Percentiles rank a stretch among this genome's conserved stretches.
phyloP scores from a whole-genome alignment of 2,113 vertebrate genomes.

The Odobenus rosmarus region DNA sequence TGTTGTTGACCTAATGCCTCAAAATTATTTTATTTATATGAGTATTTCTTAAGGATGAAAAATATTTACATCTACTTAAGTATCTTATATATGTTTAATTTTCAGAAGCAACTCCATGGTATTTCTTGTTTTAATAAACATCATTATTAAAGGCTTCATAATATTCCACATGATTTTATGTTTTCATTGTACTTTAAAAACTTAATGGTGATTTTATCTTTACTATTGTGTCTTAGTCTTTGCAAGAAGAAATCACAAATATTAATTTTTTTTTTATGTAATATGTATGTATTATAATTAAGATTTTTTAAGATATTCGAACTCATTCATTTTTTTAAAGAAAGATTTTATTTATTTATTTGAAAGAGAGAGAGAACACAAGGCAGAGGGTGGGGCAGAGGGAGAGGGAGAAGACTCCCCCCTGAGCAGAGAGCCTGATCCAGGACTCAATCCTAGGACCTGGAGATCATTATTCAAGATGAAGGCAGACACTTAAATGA shows the following conservation, averaged over 20 bases:
- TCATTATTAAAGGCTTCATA: background rate
- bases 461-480: background rate
- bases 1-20: background rate
- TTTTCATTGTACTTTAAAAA: background rate
- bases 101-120: background rate
- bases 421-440: background rate
- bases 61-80: background rate
- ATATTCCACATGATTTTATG: background rate
- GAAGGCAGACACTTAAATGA: background rate
- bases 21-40: background rate
- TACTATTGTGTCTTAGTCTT: background rate
- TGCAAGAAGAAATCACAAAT: background rate
- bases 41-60: background rate
- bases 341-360: background rate
- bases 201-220: background rate
- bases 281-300: background rate
- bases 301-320: background rate
- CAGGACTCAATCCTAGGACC: background rate
- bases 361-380: background rate
- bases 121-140: background rate
- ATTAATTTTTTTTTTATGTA: background rate
- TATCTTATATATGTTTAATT: background rate
- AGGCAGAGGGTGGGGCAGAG: accelerated
- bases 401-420: background rate
- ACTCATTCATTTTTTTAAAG: background rate